These are phyloP conservation scores for Cydia amplana DNA, from an alignment of 1,140 invertebrate genomes.

Conservation along the genomic window DNA sequence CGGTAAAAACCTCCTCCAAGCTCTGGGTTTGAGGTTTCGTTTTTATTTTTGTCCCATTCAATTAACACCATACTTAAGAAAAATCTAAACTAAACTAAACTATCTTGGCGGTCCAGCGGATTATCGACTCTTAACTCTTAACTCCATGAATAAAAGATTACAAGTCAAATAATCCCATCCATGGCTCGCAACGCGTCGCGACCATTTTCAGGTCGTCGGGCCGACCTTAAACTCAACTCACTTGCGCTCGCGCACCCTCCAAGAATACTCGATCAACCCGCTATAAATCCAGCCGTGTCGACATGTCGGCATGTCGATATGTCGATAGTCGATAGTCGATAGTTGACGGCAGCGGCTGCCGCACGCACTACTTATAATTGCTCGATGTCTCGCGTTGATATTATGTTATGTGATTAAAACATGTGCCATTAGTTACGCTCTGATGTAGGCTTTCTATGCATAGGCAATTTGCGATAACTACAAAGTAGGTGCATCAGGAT, in stretches of 20 bases:
- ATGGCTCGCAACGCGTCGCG: no score
- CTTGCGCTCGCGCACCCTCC: constrained; percentile 19
- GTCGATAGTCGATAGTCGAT: constrained; percentile 42
- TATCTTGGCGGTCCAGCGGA: no score
- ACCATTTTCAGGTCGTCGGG: no score
- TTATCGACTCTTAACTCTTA: no score
- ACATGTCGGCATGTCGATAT: constrained; percentile 54
- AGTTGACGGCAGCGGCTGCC: constrained; percentile 36
- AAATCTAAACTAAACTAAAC: no score
- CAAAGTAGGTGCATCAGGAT: neutral
- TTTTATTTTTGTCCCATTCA: no score
- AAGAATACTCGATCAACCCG: constrained; percentile 25
- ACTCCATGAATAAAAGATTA: no score
- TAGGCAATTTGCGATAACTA: neutral
- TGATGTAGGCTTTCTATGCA: neutral
- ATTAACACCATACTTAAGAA: no score
- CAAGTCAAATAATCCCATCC: no score
- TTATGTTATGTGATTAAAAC: constrained; percentile 21
- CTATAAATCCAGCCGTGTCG: constrained; percentile 57
- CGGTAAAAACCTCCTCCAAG: no score
- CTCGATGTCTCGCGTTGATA: constrained; percentile 36
- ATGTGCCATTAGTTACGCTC: constrained; percentile 11
- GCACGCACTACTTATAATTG: constrained; percentile 42
- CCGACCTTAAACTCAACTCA: neutral
- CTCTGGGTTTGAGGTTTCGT: no score